Base-by-base conservation (phyloP, 2,888 invertebrate genomes). In the Glomeris marginata region DNA sequence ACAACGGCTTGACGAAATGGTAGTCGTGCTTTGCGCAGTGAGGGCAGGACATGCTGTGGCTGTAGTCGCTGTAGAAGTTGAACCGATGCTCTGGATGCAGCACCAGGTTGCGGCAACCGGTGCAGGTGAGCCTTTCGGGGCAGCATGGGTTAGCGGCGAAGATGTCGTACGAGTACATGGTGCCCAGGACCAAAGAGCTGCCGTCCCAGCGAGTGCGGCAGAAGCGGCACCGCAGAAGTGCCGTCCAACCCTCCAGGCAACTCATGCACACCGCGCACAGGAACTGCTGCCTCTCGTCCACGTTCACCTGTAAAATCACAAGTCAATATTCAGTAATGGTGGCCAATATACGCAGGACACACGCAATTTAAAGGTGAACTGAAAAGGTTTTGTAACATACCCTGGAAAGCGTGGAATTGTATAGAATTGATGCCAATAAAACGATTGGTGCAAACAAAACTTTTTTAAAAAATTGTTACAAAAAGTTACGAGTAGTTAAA, bases 111-210 rank as follows among this genome's bases (percentile, higher is more conserved):
- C 77, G 82, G 74, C 95, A 95, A 66, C 78, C 79, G 75, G 87
- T 91, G 75, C 95, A 95, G 82, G 84, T 86, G 61, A 92, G 76
- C 60, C 94, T 77, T 64, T 90, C 88, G 64, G 82, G 77, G 72
- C 95, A 95, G 70, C 95, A 97, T 16, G 92, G 91, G 72, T 84
- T 86, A 54, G 94, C 91, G 66, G 95, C 95, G 68, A 97, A 94
- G 60, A 97, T 88, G 70, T 97, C 95, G 65, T 92, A 97, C 53
- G 91, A 86, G 72, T 97, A 97, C 88, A 95, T 92, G 56, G 94
- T 92, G 57, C 95, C 95, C 52, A 95, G 76, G 51, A 95, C 86
- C 55, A 95, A 76, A 47, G 88, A 84, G 21, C 87, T 83, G 22
- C 95, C 95, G 64, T 90, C 86, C 91, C 91, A 92, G 59, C 80